Evolutionary conservation across 2,888 invertebrate genomes (phyloP).

Genomic region (Xestia xanthographa): DNA sequence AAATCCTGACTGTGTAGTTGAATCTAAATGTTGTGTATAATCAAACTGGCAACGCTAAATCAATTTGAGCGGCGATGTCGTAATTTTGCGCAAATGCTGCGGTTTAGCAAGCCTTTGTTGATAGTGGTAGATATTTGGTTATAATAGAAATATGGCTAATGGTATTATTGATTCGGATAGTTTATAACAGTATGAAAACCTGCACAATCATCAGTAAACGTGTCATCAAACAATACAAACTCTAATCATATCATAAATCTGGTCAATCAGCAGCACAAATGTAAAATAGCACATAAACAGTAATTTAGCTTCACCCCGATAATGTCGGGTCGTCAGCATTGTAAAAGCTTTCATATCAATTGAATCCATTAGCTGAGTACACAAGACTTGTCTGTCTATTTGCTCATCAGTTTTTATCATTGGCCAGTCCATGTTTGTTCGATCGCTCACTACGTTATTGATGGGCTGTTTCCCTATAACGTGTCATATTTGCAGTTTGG

Average conservation of each 20-base stretch:
- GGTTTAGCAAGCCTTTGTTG: conserved; percentile 22
- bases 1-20: conserved; percentile 57
- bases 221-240: conserved; percentile 22
- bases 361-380: conserved; percentile 91
- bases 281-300: conserved; percentile 59
- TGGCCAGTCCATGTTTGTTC: conserved; percentile 88
- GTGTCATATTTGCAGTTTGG: conserved; percentile 71
- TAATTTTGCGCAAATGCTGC: conserved; percentile 42
- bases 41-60: conserved; percentile 55
- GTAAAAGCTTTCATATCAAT: conserved; percentile 91
- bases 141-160: neutral
- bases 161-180: neutral
- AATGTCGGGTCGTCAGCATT: conserved; percentile 86
- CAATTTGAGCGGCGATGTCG: conserved; percentile 42
- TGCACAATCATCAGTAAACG: neutral
- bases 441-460: conserved; percentile 89
- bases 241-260: conserved; percentile 52
- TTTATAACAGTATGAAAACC: neutral
- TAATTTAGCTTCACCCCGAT: conserved; percentile 82
- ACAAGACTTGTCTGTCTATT: conserved; percentile 89
- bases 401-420: conserved; percentile 91
- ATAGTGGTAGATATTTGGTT: conserved; percentile 10
- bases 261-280: conserved; percentile 59
- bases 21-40: conserved; percentile 56
- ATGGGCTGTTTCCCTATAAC: conserved; percentile 84